A percentile compares a stretch with the other conserved stretches of the same genome.
Evolutionary conservation across 30 jellyfish, hydroid and myxozoan species (phyloP).

Genomic region (Turritopsis rubra): DNA sequence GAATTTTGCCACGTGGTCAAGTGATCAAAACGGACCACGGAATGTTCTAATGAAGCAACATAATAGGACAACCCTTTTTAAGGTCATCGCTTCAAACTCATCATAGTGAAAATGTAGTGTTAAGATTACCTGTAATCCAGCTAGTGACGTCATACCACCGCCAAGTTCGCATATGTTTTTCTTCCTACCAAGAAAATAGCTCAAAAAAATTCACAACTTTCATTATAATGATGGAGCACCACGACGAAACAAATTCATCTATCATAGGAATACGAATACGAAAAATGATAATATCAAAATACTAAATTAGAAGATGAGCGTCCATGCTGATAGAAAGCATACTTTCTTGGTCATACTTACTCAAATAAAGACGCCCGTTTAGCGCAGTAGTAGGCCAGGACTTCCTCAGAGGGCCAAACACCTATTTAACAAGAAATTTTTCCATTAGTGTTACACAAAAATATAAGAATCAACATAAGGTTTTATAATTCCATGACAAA

Average conservation of each 20-base stretch:
- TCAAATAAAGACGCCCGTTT: constrained; percentile 7
- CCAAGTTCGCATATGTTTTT: constrained; percentile 60
- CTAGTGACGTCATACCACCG: constrained; percentile 70
- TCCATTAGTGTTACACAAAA: not conserved
- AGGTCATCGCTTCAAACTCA: too few relatives aligned
- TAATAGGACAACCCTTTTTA: too few relatives aligned
- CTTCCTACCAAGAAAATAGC: constrained; percentile 15
- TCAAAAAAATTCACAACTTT: too few relatives aligned
- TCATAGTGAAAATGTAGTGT: too few relatives aligned
- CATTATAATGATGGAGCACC: not conserved
- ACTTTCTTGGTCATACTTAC: not conserved
- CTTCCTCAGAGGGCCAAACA: constrained; percentile 75
- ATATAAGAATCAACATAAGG: too few relatives aligned
- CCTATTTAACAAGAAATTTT: constrained; percentile 17
- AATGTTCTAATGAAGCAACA: too few relatives aligned
- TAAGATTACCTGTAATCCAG: constrained; percentile 64
- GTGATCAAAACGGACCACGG: too few relatives aligned
- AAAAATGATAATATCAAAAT: too few relatives aligned
- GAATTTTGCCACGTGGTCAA: too few relatives aligned
- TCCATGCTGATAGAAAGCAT: too few relatives aligned
- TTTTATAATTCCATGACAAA: not conserved
- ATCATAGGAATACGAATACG: not conserved
- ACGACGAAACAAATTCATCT: not conserved
- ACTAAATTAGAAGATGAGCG: too few relatives aligned
- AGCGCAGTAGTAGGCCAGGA: constrained; percentile 41